These are phyloP conservation scores for Paraplagusia blochii DNA, from an alignment of 2,113 vertebrate genomes.

Conservation along the genomic window DNA sequence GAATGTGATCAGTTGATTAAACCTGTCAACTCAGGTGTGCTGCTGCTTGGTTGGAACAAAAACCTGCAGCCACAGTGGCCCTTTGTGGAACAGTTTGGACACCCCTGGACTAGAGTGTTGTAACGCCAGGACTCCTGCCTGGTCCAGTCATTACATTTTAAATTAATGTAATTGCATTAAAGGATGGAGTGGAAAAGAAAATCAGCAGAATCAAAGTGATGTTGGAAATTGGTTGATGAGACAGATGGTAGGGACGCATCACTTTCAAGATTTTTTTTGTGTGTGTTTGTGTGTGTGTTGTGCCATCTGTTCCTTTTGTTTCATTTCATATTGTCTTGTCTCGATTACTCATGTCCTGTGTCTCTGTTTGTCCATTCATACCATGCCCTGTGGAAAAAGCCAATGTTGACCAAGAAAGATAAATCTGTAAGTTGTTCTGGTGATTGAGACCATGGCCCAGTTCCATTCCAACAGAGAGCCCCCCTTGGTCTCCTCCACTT, in stretches of 20 bases:
- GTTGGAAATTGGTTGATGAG: neutral
- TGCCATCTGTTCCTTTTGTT: neutral
- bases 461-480: slow-evolving; percentile 41
- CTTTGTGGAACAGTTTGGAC: too few relatives aligned
- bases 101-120: slow-evolving; percentile 21
- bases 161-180: neutral
- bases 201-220: neutral
- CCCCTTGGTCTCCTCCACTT: slow-evolving; percentile 27
- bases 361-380: slow-evolving; percentile 36
- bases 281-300: neutral
- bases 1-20: too few relatives aligned
- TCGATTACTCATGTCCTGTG: slow-evolving; percentile 16
- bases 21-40: too few relatives aligned
- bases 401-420: slow-evolving; percentile 25
- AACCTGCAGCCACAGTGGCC: too few relatives aligned
- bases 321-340: neutral
- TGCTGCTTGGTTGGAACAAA: too few relatives aligned
- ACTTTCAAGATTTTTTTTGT: neutral
- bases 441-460: slow-evolving; percentile 19
- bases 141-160: neutral
- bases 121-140: neutral
- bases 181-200: neutral
- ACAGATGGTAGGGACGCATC: neutral
- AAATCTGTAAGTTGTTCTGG: slow-evolving; percentile 28
- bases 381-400: slow-evolving; percentile 21